A percentile compares a stretch with the other conserved stretches of the same genome.
Evolutionary conservation across 2,797 vertebrate genomes (phyloP).

Genomic region (Dicrostonyx torquatus): DNA sequence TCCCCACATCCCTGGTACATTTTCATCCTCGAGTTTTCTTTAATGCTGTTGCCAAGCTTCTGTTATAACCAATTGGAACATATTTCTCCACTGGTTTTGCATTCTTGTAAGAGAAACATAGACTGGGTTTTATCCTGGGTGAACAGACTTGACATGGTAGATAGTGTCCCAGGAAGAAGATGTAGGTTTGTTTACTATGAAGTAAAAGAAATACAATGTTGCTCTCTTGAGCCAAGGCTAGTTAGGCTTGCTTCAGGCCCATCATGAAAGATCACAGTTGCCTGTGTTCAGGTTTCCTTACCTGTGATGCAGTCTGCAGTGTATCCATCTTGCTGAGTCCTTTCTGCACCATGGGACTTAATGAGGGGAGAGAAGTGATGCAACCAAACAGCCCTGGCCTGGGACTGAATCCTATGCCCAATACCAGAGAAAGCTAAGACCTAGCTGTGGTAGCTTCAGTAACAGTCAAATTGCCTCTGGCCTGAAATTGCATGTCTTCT

Average conservation of each 20-base stretch:
- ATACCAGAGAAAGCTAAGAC: conserved; percentile 9
- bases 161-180: not conserved
- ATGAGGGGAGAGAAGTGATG: not conserved
- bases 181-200: not conserved
- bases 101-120: not conserved
- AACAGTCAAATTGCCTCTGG: conserved; percentile 4
- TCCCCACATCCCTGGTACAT: accelerated
- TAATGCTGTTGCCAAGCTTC: not conserved
- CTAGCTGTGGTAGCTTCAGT: not conserved
- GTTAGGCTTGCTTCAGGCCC: not conserved
- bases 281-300: not conserved
- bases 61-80: not conserved
- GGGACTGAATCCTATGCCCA: not conserved
- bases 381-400: not conserved
- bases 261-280: not conserved
- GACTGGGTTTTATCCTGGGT: not conserved
- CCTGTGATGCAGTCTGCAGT: not conserved
- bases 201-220: not conserved
- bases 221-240: not conserved
- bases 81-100: not conserved
- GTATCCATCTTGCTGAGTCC: accelerated
- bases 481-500: not conserved
- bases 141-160: not conserved
- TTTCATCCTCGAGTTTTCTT: not conserved
- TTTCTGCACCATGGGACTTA: not conserved